phyloP scores from a whole-genome alignment of 2,888 invertebrate species.

The Aphodius granarius region DNA sequence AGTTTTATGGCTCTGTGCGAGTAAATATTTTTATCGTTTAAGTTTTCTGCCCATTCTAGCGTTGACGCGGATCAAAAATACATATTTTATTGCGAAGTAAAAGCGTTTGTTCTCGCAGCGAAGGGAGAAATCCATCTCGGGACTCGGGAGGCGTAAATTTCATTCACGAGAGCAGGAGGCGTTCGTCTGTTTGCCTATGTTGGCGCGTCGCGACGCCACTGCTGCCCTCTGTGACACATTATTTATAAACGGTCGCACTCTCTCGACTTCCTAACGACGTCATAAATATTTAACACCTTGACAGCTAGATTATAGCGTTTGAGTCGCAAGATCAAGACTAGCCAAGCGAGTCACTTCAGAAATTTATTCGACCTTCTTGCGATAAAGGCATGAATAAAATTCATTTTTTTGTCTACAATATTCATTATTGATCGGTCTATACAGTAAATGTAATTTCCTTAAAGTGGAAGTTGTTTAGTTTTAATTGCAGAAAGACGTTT shows the following conservation, averaged over 20 bases:
- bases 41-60: background rate
- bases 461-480: too few relatives aligned
- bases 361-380: background rate
- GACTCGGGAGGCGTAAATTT: constrained; percentile 3
- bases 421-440: too few relatives aligned
- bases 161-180: background rate
- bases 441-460: too few relatives aligned
- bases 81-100: constrained; percentile 8
- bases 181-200: background rate
- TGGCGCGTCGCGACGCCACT: background rate
- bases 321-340: background rate
- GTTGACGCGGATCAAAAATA: background rate
- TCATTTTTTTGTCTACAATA: too few relatives aligned
- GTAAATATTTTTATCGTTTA: background rate
- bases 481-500: too few relatives aligned
- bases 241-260: constrained; percentile 9
- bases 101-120: background rate
- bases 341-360: background rate
- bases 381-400: background rate
- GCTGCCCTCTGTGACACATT: constrained; percentile 9
- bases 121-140: constrained; percentile 2
- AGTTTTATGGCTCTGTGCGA: background rate
- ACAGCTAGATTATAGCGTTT: constrained; percentile 8
- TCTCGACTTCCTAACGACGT: constrained; percentile 3
- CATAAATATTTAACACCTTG: constrained; percentile 14